Base-by-base conservation (phyloP, 2,113 vertebrate species). In the Hemibagrus wyckioides region DNA sequence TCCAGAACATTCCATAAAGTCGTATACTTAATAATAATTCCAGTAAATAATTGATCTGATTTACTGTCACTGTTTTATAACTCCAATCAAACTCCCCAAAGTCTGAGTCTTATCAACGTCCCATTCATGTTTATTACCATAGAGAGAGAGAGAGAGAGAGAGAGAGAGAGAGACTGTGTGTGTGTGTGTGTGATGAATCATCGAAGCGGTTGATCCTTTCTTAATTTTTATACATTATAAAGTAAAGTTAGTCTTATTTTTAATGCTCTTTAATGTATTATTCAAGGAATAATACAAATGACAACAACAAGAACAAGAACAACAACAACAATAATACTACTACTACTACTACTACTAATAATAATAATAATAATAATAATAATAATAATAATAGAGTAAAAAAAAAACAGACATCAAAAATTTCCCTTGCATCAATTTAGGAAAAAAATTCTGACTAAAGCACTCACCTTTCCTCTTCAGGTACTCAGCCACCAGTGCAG, bases 401-500 rank as follows among this genome's bases (percentile, higher is more conserved):
- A n/a, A n/a, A n/a, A n/a, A n/a, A n/a, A n/a, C n/a, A n/a, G n/a
- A n/a, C n/a, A n/a, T n/a, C n/a, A n/a, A 41, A 73, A 41, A 75
- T 28, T 44, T 28, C 10, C 11, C 21, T 25, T 75, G 39, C 39
- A 28, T 0, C 3, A 28, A 14, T 23, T 69, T 7, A 23, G 17
- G 13, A 71, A 36, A 33, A 6, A 8, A 61, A 25, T 25, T 1
- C 4, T 14, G 11, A 65, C 9, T 63, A 23, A 11, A 11, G 21
- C 39, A 89, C 92, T 92, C 93, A 99, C 98, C 98, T 97, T 99
- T 99, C 52, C 98, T 95, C 84, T 96, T 97, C 91, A 99, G 96
- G 89, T 99, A 99, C 86, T 99, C 98, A 10, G 98, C 96, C 89
- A 99, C 98, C 90, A 99, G 93, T 1, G 98, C 98, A 44, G 98